phyloP scores from a whole-genome alignment of 1,140 invertebrate species.

The Aphis gossypii region DNA sequence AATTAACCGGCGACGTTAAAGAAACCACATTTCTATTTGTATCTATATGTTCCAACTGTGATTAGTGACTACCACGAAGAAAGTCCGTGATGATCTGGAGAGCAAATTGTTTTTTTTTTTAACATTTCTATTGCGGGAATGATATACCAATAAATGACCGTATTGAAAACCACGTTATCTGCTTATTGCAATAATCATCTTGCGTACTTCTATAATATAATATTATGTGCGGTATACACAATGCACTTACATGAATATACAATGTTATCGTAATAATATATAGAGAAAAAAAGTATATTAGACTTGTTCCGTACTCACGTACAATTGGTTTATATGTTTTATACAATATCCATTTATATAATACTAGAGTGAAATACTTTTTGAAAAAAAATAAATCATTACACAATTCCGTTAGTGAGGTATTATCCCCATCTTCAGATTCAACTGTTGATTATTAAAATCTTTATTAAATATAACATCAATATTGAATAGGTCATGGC shows the following conservation, averaged over 20 bases:
- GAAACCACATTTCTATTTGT: neutral
- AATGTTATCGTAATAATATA: neutral
- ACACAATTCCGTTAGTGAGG: neutral
- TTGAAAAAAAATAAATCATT: neutral
- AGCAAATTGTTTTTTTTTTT: neutral
- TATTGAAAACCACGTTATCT: constrained; percentile 19
- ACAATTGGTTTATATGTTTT: neutral
- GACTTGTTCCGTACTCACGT: neutral
- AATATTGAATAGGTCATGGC: neutral
- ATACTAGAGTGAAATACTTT: neutral
- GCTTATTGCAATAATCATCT: neutral
- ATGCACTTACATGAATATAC: neutral
- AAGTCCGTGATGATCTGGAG: neutral
- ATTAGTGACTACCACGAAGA: neutral
- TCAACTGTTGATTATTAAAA: neutral
- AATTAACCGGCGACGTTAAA: constrained; percentile 14
- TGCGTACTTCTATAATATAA: neutral
- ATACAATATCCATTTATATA: neutral
- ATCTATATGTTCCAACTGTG: neutral
- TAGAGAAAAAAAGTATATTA: neutral
- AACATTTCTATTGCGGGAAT: neutral
- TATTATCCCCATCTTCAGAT: neutral
- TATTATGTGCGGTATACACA: neutral
- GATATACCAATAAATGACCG: neutral
- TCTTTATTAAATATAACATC: neutral